phyloP scores from a whole-genome alignment of 2,797 vertebrate genomes.

The Alosa sapidissima region DNA sequence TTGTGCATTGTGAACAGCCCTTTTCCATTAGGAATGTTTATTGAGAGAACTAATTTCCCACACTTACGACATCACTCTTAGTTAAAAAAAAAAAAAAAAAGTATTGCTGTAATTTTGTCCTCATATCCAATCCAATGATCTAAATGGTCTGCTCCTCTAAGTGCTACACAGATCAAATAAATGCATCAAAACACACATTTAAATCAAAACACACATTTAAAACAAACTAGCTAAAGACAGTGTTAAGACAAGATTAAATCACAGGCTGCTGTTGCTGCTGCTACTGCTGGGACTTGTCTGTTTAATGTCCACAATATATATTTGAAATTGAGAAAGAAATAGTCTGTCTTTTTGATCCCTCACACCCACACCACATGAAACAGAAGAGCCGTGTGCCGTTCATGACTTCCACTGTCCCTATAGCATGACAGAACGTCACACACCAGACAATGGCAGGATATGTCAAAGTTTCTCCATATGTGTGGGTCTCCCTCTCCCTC shows the following conservation, averaged over 20 bases:
- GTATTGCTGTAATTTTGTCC: not conserved
- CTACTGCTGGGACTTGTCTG: too few relatives aligned
- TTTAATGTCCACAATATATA: too few relatives aligned
- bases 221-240: too few relatives aligned
- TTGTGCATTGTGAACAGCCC: slow-evolving; percentile 39
- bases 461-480: not conserved
- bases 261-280: too few relatives aligned
- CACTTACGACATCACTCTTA: slow-evolving; percentile 4
- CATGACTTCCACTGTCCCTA: not conserved
- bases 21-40: slow-evolving; percentile 21
- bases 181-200: not conserved
- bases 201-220: too few relatives aligned
- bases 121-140: not conserved
- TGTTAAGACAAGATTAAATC: too few relatives aligned
- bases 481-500: not conserved
- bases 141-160: too few relatives aligned
- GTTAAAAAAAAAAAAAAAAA: not conserved
- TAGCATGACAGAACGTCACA: not conserved
- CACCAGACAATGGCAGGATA: not conserved
- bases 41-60: slow-evolving; percentile 43
- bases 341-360: not conserved
- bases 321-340: too few relatives aligned
- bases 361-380: not conserved
- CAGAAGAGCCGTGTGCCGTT: not conserved
- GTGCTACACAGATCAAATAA: too few relatives aligned